Conservation (phyloP, 2,113 vertebrate genomes). For the Anoura caudifer region DNA sequence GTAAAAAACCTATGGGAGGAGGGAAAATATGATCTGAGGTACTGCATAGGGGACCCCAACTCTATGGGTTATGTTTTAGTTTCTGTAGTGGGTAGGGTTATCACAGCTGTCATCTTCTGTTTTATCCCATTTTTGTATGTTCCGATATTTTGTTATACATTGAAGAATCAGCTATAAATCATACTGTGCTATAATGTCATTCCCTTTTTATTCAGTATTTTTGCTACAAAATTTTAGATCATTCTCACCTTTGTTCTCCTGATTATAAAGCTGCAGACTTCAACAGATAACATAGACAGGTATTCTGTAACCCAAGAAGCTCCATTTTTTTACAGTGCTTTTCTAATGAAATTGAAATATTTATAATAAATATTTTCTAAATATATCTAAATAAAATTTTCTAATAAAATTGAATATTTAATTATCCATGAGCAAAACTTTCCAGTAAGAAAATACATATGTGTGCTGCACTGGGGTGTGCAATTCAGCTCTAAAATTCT, state of each 20-base stretch:
- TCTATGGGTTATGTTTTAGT: background rate
- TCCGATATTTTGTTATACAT: background rate
- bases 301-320: background rate
- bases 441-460: background rate
- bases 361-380: no score
- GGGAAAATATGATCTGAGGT: background rate
- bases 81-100: background rate
- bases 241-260: background rate
- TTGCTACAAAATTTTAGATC: background rate
- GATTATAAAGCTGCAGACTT: background rate
- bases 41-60: background rate
- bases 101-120: background rate
- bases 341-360: no score
- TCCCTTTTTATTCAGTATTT: background rate
- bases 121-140: background rate
- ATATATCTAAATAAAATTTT: no score
- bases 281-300: background rate
- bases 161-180: background rate
- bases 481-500: background rate
- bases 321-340: background rate
- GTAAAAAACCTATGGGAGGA: background rate
- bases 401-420: conserved; percentile 13
- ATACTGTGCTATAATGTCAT: background rate
- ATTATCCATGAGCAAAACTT: background rate
- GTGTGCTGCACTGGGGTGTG: background rate